A percentile compares a stretch with the other conserved stretches of the same genome.
phyloP scores from a whole-genome alignment of 2,113 vertebrate species.

The Dinomys branickii region DNA sequence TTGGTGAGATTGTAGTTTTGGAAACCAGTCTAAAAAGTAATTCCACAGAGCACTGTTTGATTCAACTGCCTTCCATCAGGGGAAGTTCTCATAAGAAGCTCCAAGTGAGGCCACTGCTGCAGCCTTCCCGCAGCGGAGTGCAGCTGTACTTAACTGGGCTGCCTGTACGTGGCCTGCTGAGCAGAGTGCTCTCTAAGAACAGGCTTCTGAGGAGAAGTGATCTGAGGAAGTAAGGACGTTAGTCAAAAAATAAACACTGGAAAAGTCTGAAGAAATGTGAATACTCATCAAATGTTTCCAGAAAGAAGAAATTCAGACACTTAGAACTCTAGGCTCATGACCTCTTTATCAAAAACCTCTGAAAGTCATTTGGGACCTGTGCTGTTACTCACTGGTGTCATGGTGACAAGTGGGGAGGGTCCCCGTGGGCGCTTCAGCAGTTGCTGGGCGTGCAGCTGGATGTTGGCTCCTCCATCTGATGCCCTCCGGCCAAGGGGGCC shows the following conservation, averaged over 20 bases:
- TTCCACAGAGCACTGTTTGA: background rate
- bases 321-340: background rate
- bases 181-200: background rate
- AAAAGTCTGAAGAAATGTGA: conserved; percentile 22
- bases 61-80: background rate
- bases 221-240: background rate
- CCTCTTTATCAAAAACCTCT: background rate
- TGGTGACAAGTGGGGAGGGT: conserved; percentile 95
- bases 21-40: background rate
- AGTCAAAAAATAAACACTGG: background rate
- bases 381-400: conserved; percentile 92
- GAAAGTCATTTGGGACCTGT: background rate
- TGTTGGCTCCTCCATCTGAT: conserved; percentile 97
- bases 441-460: conserved; percentile 96
- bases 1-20: background rate
- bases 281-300: background rate
- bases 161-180: background rate
- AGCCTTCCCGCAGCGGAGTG: background rate
- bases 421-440: conserved; percentile 97
- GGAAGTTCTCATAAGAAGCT: background rate
- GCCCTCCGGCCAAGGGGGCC: conserved; percentile 97
- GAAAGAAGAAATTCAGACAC: conserved; percentile 23
- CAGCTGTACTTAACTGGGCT: background rate
- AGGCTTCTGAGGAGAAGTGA: background rate
- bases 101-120: background rate